Base-by-base conservation (phyloP, 2,888 invertebrate species). In the Dasysyrphus tricinctus region DNA sequence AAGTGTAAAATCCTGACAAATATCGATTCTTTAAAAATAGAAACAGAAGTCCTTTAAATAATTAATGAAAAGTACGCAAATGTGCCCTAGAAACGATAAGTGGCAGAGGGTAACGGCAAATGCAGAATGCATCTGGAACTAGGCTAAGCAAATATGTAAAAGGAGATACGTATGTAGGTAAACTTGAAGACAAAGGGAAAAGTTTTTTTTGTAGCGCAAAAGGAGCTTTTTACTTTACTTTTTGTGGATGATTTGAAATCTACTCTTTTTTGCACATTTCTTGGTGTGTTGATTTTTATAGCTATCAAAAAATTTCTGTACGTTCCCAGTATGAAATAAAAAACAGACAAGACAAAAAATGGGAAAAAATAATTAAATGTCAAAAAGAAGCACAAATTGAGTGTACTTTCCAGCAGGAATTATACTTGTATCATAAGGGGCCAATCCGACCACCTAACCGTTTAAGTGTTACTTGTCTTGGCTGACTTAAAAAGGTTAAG, bases 31-130 rank as follows among this genome's bases (percentile, higher is more conserved):
- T n/a, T 54, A 14, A 29, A 51, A 8, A 5, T 11, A 8, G 24
- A 44, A 16, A 32, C 11, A 32, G 5, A 32, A 16, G 49, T 51
- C 19, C 47, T 47, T 61, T 19, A 39, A 47, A 61, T 47, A 74
- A 61, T 74, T 49, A 51, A 73, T 74, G 73, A 61, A 39, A 37
- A 47, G 24, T 47, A 74, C 73, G 73, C 59, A 74, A 29, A 51
- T 44, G 24, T 32, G 54, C 16, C 59, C 59, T 61, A 61, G 49
- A 61, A 65, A 32, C 47, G 47, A 37, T 69, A 42, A 54, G 69
- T 69, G 37, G 29, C 29, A 39, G 8, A 24, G 39, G 54, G 51
- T 39, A 39, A 29, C 54, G 1, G 24, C 24, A n/a, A n/a, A n/a
- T 69, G 32, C 1, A 47, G 12, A 65, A 65, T 32, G 29, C 69